These are phyloP conservation scores for Eupeodes latifasciatus DNA, from an alignment of 2,888 invertebrate species.

Conservation along the genomic window DNA sequence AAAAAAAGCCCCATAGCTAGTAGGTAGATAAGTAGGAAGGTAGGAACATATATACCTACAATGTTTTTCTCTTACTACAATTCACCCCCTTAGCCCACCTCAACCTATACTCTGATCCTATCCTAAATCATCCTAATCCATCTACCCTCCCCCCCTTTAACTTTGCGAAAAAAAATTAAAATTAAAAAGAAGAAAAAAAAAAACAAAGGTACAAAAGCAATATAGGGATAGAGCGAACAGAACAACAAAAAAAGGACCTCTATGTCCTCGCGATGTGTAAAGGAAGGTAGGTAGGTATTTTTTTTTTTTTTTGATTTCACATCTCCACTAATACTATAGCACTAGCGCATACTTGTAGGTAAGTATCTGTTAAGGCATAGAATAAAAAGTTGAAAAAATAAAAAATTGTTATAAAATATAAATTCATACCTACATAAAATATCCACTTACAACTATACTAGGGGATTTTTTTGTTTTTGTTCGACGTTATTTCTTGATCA, in stretches of 20 bases:
- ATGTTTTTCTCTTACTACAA: slow-evolving; percentile 37
- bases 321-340: slow-evolving; percentile 71
- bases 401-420: slow-evolving; percentile 72
- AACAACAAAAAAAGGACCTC: slow-evolving; percentile 32
- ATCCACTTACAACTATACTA: slow-evolving; percentile 81
- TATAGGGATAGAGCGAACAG: slow-evolving; percentile 56
- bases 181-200: slow-evolving; percentile 43
- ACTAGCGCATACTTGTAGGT: slow-evolving; percentile 60
- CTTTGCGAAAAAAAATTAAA: slow-evolving; percentile 51
- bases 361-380: slow-evolving; percentile 67
- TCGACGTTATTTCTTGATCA: slow-evolving; percentile 68
- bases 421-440: slow-evolving; percentile 77
- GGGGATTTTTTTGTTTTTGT: slow-evolving; percentile 74
- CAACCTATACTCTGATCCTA: slow-evolving; percentile 13
- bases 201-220: slow-evolving; percentile 52
- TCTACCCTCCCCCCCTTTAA: slow-evolving; percentile 69
- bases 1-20: slow-evolving; percentile 42
- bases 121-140: slow-evolving; percentile 75
- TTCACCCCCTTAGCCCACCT: slow-evolving; percentile 19
- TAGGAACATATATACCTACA: slow-evolving; percentile 27
- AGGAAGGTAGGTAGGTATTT: slow-evolving; percentile 15
- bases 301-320: slow-evolving; percentile 65
- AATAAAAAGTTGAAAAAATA: slow-evolving; percentile 45
- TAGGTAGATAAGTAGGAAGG: not conserved
- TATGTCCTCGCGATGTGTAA: slow-evolving; percentile 62